Conservation (phyloP, 2,113 vertebrate genomes). For the Microcebus murinus region DNA sequence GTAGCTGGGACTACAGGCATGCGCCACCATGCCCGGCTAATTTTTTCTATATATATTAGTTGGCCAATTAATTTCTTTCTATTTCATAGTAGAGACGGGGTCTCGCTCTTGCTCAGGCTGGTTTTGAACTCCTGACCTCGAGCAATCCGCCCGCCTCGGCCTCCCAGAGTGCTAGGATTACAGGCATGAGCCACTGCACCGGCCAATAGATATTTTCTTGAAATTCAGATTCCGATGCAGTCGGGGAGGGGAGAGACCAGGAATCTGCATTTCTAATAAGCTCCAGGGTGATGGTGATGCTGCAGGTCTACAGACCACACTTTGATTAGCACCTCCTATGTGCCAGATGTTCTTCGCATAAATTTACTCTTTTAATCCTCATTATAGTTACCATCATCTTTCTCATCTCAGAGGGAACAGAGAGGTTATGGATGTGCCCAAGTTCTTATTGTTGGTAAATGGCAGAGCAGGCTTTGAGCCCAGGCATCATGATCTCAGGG, state of each 20-base stretch:
- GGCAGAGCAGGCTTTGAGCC: neutral
- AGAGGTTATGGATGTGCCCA: neutral
- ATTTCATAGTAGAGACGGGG: no score
- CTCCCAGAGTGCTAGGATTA: no score
- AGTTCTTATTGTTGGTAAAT: neutral
- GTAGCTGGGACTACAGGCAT: no score
- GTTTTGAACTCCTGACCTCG: no score
- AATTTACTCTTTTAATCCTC: neutral
- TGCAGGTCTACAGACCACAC: neutral
- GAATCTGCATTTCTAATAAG: neutral
- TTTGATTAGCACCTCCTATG: neutral
- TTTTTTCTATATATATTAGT: no score
- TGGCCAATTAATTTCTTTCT: no score
- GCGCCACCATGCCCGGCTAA: no score
- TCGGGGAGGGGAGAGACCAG: neutral
- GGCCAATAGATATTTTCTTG: neutral
- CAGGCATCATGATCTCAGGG: no score
- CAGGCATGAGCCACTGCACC: no score
- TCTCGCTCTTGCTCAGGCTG: no score
- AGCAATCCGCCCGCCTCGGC: no score
- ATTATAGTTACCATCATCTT: neutral
- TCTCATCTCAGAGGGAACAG: neutral
- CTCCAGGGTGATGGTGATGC: accelerated
- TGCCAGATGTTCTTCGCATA: neutral
- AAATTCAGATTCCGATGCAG: neutral